A percentile compares a stretch with the other conserved stretches of the same genome.
Evolutionary conservation across 2,113 vertebrate species (phyloP).

Genomic region (Rhinopomastus cyanomelas): DNA sequence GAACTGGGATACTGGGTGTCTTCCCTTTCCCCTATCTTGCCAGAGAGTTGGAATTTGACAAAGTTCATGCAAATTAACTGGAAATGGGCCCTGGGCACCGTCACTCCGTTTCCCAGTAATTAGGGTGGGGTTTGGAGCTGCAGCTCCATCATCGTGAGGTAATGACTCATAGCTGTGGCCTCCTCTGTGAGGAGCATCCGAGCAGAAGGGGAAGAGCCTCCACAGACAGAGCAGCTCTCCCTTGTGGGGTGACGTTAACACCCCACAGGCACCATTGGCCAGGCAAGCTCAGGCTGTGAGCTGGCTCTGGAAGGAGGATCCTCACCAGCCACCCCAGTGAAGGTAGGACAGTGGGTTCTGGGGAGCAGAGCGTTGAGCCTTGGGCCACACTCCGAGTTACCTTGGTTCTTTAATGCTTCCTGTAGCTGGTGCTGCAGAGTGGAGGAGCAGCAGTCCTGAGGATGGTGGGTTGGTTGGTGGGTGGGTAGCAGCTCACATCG

Average conservation of each 20-base stretch:
- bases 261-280: neutral
- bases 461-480: no score
- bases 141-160: neutral
- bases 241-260: neutral
- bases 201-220: neutral
- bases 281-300: neutral
- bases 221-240: neutral
- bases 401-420: neutral
- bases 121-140: neutral
- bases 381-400: neutral
- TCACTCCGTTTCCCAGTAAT: neutral
- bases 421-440: neutral
- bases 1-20: neutral
- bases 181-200: neutral
- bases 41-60: neutral
- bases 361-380: neutral
- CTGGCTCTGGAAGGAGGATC: neutral
- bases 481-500: no score
- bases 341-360: neutral
- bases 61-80: neutral
- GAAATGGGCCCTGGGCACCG: neutral
- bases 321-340: neutral
- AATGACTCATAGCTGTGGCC: fast-evolving
- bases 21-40: neutral
- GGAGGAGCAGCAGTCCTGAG: neutral